Base-by-base conservation (phyloP, 2,797 vertebrate species). In the Calcarius lapponicus region DNA sequence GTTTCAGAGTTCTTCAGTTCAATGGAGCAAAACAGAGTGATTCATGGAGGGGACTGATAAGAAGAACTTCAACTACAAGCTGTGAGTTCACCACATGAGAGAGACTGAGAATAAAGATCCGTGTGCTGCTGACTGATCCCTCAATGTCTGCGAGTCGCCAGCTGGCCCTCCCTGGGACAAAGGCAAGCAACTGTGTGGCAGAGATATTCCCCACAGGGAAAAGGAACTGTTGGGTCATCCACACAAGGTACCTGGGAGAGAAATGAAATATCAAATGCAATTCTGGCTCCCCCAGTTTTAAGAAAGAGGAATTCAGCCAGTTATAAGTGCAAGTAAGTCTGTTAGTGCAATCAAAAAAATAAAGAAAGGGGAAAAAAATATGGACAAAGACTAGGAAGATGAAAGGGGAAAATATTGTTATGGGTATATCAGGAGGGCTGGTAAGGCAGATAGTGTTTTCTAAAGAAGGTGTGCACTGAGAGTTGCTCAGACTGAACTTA, bases 21-120 rank as follows among this genome's bases (percentile, higher is more conserved):
- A 79, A 3, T n/a, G 48, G 21, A 51, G 9, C 42, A 86, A 81
- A 88, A 26, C 17, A 32, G 53, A 50, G 28, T 20, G 25, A 21
- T 86, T 42, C 11, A 6, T 22, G 19, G 22, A 10, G 24, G 12
- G 7, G 16, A 34, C 17, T 0, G 0, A 5, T 42, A 42, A 48
- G 29, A 70, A 80, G 32, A 86, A 65, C 20, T 80, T 78, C 53
- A 71, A 1, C 50, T 69, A 28, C 47, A 53, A 86, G 43, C 58
- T 94, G 45, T 28, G 61, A 79, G 54, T 31, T 86, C 66, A 51
- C 18, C 34, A 31, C 1, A 0, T 64, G 62, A 2, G 8, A 88
- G 45, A 90, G 34, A 28, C 53, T 60, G 56, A 73, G 26, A 84
- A 48, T 36, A 79, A 95, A 81, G 66, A 76, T 51, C 10, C 0